phyloP scores from a whole-genome alignment of 92 coral and sea anemone genomes.

The Anthopleura xanthogrammica region DNA sequence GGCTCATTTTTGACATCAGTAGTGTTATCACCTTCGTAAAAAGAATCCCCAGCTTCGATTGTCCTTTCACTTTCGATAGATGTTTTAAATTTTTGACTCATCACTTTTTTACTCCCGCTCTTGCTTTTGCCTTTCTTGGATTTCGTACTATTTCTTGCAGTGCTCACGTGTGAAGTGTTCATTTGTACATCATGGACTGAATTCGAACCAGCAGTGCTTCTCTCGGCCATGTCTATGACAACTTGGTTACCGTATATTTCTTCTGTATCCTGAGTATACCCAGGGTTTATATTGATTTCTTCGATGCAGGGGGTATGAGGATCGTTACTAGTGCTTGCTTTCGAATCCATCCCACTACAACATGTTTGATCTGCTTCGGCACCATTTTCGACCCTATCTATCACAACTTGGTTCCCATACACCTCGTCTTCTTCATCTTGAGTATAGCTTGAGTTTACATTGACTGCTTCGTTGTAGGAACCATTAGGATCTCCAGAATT shows the following conservation, averaged over 20 bases:
- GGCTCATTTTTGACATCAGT: not conserved
- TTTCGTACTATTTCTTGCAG: not conserved
- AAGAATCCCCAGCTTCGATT: not conserved
- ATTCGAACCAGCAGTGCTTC: too few relatives aligned
- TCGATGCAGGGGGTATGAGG: not conserved
- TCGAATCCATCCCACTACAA: too few relatives aligned
- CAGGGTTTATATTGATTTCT: not conserved
- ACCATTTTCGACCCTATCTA: not conserved
- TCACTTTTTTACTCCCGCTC: not conserved
- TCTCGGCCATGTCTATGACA: not conserved
- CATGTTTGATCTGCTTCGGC: too few relatives aligned
- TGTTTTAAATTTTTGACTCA: not conserved
- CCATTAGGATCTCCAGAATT: not conserved
- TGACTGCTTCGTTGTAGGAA: not conserved
- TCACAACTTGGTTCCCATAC: not conserved
- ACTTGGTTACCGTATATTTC: conserved; percentile 5
- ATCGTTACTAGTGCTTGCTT: too few relatives aligned
- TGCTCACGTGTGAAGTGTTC: not conserved
- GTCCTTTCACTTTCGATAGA: conserved; percentile 2
- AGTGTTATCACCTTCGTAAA: not conserved
- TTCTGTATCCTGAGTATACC: not conserved
- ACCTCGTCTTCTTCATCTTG: not conserved
- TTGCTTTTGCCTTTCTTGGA: not conserved
- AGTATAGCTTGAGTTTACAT: not conserved
- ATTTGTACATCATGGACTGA: not conserved